Conservation (phyloP, 2,113 vertebrate genomes). For the Oceanites oceanicus region DNA sequence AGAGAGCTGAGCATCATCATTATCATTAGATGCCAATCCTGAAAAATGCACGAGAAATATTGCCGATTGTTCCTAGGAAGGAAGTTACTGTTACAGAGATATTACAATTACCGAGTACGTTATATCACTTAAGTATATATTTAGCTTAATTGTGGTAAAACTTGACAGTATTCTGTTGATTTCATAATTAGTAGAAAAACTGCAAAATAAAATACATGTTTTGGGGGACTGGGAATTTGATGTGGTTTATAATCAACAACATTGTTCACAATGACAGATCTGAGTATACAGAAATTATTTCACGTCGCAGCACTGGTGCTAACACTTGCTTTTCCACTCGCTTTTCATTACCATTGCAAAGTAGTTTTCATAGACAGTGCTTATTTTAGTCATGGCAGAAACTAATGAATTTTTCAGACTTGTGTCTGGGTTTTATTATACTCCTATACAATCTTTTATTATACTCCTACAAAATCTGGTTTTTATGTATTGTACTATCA, state of each 20-base stretch:
- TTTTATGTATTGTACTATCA: conserved; percentile 45
- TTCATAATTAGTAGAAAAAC: conserved; percentile 58
- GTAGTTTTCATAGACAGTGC: conserved; percentile 51
- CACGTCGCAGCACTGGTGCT: conserved; percentile 36
- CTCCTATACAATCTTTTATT: conserved; percentile 65
- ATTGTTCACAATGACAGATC: conserved; percentile 47
- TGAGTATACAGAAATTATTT: conserved; percentile 47
- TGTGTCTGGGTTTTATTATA: conserved; percentile 57
- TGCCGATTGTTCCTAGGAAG: neutral
- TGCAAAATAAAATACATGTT: conserved; percentile 49
- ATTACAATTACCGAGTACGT: conserved; percentile 4
- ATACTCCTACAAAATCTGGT: conserved; percentile 37
- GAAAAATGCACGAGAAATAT: neutral
- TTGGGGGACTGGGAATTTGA: conserved; percentile 47
- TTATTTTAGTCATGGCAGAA: conserved; percentile 56
- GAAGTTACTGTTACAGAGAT: conserved; percentile 8
- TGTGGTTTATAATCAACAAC: conserved; percentile 67
- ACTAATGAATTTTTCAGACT: conserved; percentile 64
- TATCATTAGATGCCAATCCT: neutral
- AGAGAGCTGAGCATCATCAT: neutral
- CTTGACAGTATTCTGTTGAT: conserved; percentile 50
- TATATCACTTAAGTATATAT: conserved; percentile 52
- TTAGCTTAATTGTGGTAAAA: conserved; percentile 54
- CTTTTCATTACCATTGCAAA: conserved; percentile 61
- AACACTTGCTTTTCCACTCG: conserved; percentile 47